These are phyloP conservation scores for Phocoena sinus DNA, from an alignment of 2,113 vertebrate genomes.

Conservation along the genomic window DNA sequence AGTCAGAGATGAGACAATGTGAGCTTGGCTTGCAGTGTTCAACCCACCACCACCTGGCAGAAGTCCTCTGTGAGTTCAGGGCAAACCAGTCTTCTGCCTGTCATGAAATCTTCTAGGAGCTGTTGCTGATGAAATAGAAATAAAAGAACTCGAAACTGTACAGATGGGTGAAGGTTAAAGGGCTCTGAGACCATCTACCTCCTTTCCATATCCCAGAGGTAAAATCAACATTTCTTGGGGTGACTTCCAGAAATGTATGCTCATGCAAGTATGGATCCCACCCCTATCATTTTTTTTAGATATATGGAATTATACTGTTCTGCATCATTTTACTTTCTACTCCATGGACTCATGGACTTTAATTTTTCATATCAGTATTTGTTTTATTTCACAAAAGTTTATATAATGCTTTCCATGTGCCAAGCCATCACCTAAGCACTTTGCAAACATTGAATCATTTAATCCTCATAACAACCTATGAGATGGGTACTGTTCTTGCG, in stretches of 20 bases:
- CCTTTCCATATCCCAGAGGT: neutral
- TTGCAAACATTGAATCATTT: neutral
- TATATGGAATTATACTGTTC: neutral
- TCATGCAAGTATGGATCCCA: neutral
- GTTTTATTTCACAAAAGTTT: neutral
- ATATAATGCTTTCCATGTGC: neutral
- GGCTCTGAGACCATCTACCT: neutral
- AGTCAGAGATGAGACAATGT: neutral
- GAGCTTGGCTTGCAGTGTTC: neutral
- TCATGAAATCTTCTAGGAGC: neutral
- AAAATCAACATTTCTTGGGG: neutral
- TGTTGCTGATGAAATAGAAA: neutral
- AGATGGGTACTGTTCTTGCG: neutral
- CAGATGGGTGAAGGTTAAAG: neutral
- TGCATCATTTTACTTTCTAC: neutral
- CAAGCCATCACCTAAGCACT: neutral
- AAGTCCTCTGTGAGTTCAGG: neutral
- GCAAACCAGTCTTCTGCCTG: neutral
- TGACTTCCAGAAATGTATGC: neutral
- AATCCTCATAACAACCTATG: neutral
- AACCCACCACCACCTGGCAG: neutral
- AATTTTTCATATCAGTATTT: neutral
- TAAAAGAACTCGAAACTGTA: neutral
- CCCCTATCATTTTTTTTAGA: neutral
- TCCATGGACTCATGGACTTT: neutral